These are phyloP conservation scores for Tupiocoris notatus DNA, from an alignment of 2,888 invertebrate genomes.

Conservation along the genomic window DNA sequence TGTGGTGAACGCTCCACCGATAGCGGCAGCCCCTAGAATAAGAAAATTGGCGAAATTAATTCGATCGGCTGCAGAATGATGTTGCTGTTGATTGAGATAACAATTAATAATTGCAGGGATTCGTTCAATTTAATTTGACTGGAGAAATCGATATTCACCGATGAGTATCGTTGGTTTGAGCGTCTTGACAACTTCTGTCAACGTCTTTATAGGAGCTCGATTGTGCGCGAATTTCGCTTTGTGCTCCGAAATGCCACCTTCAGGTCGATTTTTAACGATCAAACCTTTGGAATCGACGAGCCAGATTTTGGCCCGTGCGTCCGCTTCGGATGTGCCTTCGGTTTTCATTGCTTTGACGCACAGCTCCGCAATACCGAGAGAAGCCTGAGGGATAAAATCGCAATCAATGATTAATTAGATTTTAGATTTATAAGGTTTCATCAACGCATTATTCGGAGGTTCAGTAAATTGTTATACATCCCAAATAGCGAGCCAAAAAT, in stretches of 20 bases:
- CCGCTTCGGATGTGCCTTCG: slow-evolving; percentile 73
- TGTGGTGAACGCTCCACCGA: slow-evolving; percentile 89
- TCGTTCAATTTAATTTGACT: too few species aligned
- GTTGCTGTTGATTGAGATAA: too few species aligned
- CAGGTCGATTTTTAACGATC: slow-evolving; percentile 81
- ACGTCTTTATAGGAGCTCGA: slow-evolving; percentile 70
- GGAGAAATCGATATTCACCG: slow-evolving; percentile 53
- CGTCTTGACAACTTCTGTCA: slow-evolving; percentile 75
- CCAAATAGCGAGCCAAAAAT: too few species aligned
- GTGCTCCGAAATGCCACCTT: slow-evolving; percentile 76
- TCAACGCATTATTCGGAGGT: too few species aligned
- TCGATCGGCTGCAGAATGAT: too few species aligned
- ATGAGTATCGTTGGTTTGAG: slow-evolving; percentile 89
- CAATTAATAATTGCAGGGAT: too few species aligned
- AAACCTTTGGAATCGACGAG: slow-evolving; percentile 95
- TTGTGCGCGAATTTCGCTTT: slow-evolving; percentile 80
- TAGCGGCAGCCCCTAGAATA: slow-evolving; percentile 80
- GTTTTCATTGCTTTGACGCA: slow-evolving; percentile 89
- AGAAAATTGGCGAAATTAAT: too few species aligned
- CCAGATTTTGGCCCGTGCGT: slow-evolving; percentile 83
- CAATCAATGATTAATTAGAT: neutral
- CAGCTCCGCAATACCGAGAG: slow-evolving; percentile 88
- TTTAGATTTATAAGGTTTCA: too few species aligned
- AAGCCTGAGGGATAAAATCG: too few species aligned
- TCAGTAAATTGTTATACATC: too few species aligned